Base-by-base conservation (phyloP, 2,888 invertebrate species). In the Sarcophaga variegata region DNA sequence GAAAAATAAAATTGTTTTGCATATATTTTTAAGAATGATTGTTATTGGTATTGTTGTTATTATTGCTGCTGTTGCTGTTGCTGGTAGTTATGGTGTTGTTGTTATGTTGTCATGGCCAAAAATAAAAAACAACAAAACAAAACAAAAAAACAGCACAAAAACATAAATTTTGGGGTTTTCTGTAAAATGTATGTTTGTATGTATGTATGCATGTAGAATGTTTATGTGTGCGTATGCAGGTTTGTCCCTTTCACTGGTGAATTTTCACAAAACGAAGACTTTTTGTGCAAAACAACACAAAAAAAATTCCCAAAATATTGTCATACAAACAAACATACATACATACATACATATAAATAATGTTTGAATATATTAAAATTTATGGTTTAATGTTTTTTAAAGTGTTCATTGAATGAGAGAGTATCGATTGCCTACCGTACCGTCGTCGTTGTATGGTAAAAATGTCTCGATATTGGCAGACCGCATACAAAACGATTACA, bases 1-100 rank as follows among this genome's bases (percentile, higher is more conserved):
- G 77, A 84, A 84, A 86, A 81, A 84, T 70, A 74, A 81, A 86
- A 81, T 80, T 79, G 82, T 78, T 84, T 84, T 84, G 83, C 79
- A 80, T 84, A 67, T 67, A 77, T 79, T 63, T 70, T 63, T 27
- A 66, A 37, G 54, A 66, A 76, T 77, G 67, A 37, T 66, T 76
- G 82, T 81, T 69, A 67, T 64, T 60, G 54, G 54, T 54, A 17
- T 54, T 17, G n/a, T 25, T 82, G 77, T 47, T 47, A 17, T 54
- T 69, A 67, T 59, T 60, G 17, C 17, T 54, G 54, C 17, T 54
- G n/a, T 62, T 77, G 17, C 66, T 49, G 71, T 62, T 77, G 17
- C 66, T 49, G 71, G 71, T 54, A 27, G 54, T 49, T 17, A 2
- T 71, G 59, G 66, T 45, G 59, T 20, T 60, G 11, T 60, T 54